Conservation (phyloP, 2,888 invertebrate species). For the Melolontha melolontha region DNA sequence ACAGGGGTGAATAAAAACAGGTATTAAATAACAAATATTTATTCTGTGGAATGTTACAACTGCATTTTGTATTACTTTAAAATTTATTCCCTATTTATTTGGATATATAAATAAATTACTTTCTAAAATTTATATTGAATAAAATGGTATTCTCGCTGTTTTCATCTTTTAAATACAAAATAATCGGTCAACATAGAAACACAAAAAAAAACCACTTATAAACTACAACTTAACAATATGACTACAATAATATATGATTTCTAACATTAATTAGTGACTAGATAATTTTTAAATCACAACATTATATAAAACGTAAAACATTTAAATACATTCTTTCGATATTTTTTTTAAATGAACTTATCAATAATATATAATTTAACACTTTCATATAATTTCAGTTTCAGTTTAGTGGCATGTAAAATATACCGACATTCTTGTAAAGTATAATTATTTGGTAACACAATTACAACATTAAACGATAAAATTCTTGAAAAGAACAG, state of each 20-base stretch:
- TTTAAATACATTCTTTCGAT: slow-evolving; percentile 10
- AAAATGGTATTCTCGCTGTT: slow-evolving; percentile 8
- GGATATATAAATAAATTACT: slow-evolving; percentile 29
- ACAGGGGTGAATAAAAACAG: slow-evolving; percentile 9
- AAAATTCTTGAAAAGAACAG: slow-evolving; percentile 1
- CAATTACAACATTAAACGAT: slow-evolving; percentile 6
- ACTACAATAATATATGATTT: slow-evolving; percentile 30
- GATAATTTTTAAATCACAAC: slow-evolving; percentile 36
- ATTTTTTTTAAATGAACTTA: too few relatives aligned
- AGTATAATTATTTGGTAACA: slow-evolving; percentile 39
- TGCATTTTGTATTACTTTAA: slow-evolving; percentile 28
- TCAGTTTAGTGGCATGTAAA: too few relatives aligned
- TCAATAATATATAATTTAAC: too few relatives aligned
- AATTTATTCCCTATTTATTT: slow-evolving; percentile 6
- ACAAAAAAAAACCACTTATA: slow-evolving; percentile 32
- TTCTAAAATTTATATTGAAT: slow-evolving; percentile 30
- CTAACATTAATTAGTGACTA: slow-evolving; percentile 34
- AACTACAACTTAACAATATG: slow-evolving; percentile 38
- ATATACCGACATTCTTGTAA: slow-evolving; percentile 3
- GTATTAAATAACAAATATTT: slow-evolving; percentile 60
- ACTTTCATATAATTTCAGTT: too few relatives aligned
- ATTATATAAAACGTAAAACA: slow-evolving; percentile 34
- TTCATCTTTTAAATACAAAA: slow-evolving; percentile 13
- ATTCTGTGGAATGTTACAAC: slow-evolving; percentile 65
- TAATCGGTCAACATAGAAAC: slow-evolving; percentile 15